These are phyloP conservation scores for Hyppa rectilinea DNA, from an alignment of 2,888 invertebrate genomes.

Conservation along the genomic window DNA sequence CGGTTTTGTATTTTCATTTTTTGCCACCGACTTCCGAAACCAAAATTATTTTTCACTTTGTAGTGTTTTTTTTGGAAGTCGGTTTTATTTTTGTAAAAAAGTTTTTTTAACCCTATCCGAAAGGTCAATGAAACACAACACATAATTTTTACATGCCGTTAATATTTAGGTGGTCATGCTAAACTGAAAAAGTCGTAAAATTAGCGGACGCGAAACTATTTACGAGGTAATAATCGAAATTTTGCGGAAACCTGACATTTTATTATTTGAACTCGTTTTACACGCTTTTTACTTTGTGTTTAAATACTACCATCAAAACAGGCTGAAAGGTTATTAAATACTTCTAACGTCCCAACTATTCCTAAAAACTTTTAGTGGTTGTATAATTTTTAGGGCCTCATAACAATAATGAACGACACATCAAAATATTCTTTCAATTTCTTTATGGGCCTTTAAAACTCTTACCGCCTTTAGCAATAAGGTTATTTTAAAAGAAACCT, in stretches of 20 bases:
- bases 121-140: slow-evolving; percentile 27
- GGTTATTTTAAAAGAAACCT: not conserved
- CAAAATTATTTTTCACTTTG: no score
- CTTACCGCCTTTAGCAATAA: not conserved
- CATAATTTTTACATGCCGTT: slow-evolving; percentile 37
- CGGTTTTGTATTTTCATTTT: no score
- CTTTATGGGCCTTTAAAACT: not conserved
- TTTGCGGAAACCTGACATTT: slow-evolving; percentile 46
- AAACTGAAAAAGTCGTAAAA: slow-evolving; percentile 53
- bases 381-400: not conserved
- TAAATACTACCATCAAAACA: not conserved
- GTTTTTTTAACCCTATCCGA: no score
- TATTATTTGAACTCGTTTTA: slow-evolving; percentile 44
- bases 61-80: no score
- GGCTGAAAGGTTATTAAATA: slow-evolving; percentile 17
- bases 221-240: slow-evolving; percentile 54
- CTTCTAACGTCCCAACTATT: not conserved
- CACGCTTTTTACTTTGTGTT: no score
- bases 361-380: slow-evolving; percentile 9
- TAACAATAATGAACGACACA: slow-evolving; percentile 7
- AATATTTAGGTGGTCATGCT: slow-evolving; percentile 44
- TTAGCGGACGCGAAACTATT: slow-evolving; percentile 58
- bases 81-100: no score
- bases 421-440: slow-evolving; percentile 14
- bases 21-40: no score